Base-by-base conservation (phyloP, 2,113 vertebrate species). In the Heteronetta atricapilla region DNA sequence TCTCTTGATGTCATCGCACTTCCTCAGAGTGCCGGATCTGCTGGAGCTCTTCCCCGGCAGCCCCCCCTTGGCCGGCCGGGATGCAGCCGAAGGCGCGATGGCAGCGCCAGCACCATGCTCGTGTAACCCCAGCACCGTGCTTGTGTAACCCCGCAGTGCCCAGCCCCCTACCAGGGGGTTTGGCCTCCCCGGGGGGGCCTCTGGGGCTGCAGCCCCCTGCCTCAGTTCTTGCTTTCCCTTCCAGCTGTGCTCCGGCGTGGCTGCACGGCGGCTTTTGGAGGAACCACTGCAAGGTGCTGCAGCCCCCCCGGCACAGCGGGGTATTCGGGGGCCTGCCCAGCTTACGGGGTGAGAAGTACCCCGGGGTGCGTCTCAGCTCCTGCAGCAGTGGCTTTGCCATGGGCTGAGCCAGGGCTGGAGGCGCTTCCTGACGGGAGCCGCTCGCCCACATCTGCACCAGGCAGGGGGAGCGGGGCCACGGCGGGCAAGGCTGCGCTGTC, bases 371-470 rank as follows among this genome's bases (percentile, higher is more conserved):
- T 28, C 36, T 36, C 60, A 38, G 60, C 34, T 23, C 34, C 36
- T 53, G n/a, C n/a, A 62, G 59, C 21, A 62, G 60, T 10, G 46
- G 46, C 46, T 46, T 46, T 83, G 42, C 56, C 12, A 14, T 0
- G 0, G 53, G 70, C 79, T 2, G 1, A 38, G 52, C 26, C 48
- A 11, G n/a, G 23, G 33, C 18, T 23, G 44, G n/a, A 26, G 59
- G 48, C 13, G 11, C 38, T 9, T 70, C 56, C 89, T 87, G 60
- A 62, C 31, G 29, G 4, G 48, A n/a, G 8, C 53, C 0, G 1
- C 56, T 31, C 26, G 29, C 67, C 40, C 40, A 5, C 1, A 0
- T 14, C 29, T 7, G n/a, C 31, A 5, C 19, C 0, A 1, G n/a
- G 60, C 10, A 38, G 22, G 17, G 36, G 13, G 56, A 13, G 38